Conservation (phyloP, 2,113 vertebrate species). For the Oncorhynchus mykiss region DNA sequence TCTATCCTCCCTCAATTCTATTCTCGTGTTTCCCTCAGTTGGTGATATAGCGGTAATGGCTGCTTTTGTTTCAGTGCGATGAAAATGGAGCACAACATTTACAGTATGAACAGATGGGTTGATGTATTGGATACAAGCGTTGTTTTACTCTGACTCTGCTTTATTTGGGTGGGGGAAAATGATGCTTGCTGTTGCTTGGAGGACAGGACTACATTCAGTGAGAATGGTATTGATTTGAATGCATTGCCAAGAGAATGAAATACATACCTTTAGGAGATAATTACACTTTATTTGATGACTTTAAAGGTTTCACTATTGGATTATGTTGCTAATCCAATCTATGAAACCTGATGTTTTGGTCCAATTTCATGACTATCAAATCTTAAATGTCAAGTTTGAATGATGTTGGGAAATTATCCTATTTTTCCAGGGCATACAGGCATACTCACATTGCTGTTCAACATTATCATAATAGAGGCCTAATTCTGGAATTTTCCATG, state of each 20-base stretch:
- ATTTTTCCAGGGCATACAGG: conserved; percentile 21
- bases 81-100: background rate
- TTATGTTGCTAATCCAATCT: conserved; percentile 3
- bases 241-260: background rate
- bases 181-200: background rate
- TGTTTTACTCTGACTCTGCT: background rate
- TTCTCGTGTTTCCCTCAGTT: conserved; percentile 10
- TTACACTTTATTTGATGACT: conserved; percentile 23
- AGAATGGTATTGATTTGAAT: background rate
- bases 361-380: conserved; percentile 45
- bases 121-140: background rate
- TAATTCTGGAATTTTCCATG: background rate
- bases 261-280: background rate
- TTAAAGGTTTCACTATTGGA: conserved; percentile 9
- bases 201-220: background rate
- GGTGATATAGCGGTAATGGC: background rate
- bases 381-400: conserved; percentile 31
- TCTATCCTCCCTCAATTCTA: background rate
- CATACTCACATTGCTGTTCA: conserved; percentile 14
- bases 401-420: conserved; percentile 28
- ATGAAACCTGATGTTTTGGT: conserved; percentile 21
- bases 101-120: background rate
- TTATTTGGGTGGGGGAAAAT: conserved; percentile 28
- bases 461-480: conserved; percentile 31
- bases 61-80: background rate